A percentile compares a stretch with the other conserved stretches of the same genome.
Conservation (phyloP, 2,888 invertebrate species). For the Tenthredo amoena region DNA sequence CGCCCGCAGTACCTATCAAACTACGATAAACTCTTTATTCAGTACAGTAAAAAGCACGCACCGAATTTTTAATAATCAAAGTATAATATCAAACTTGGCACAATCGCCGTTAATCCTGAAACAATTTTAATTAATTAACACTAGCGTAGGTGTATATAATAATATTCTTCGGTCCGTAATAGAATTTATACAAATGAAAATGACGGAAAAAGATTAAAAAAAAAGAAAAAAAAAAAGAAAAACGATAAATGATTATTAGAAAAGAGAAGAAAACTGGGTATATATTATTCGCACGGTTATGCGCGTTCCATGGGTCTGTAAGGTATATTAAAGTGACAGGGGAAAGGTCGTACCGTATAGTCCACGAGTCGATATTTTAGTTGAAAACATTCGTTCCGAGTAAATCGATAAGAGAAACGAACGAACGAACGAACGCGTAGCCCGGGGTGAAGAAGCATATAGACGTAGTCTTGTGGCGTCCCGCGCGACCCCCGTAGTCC, state of each 20-base stretch:
- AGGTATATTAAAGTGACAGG: conserved; percentile 21
- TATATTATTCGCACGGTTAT: background rate
- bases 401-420: conserved; percentile 36
- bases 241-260: background rate
- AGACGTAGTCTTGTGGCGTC: conserved; percentile 38
- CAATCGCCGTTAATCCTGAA: background rate
- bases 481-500: conserved; percentile 12
- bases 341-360: background rate
- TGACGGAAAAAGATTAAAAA: background rate
- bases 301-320: background rate
- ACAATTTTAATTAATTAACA: background rate
- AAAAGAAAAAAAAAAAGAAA: background rate
- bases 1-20: background rate
- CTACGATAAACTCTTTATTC: background rate
- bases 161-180: background rate
- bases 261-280: background rate
- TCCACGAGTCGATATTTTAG: conserved; percentile 25
- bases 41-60: background rate
- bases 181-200: background rate
- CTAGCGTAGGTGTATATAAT: background rate
- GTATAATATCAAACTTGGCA: too few relatives aligned
- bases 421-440: conserved; percentile 16
- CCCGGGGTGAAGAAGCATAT: conserved; percentile 1
- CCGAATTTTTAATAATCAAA: too few relatives aligned
- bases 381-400: conserved; percentile 37